phyloP scores from a whole-genome alignment of 92 coral and sea anemone genomes.

The Phenganax stokvisi region DNA sequence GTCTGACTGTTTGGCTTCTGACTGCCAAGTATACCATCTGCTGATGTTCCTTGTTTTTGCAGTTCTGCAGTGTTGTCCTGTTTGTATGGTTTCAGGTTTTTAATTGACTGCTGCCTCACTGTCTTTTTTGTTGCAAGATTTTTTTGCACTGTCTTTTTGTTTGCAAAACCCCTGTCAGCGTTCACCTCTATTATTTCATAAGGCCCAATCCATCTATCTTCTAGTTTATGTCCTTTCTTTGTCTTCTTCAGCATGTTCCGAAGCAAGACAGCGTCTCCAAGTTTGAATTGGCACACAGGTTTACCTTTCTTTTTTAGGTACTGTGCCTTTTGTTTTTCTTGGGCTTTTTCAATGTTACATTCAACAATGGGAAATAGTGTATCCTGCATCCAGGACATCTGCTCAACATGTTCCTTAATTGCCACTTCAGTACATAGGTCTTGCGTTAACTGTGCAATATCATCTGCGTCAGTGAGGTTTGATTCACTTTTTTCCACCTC shows the following conservation, averaged over 20 bases:
- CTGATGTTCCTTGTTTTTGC: background rate
- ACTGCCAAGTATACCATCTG: background rate
- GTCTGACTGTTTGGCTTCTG: background rate
- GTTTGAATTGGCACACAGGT: constrained; percentile 26
- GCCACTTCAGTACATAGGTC: constrained; percentile 22
- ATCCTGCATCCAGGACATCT: constrained; percentile 29
- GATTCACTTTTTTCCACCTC: constrained; percentile 45
- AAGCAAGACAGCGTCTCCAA: constrained; percentile 42
- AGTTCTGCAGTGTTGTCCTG: background rate
- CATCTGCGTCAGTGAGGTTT: constrained; percentile 8
- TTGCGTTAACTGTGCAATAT: constrained; percentile 14
- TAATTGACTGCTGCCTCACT: background rate
- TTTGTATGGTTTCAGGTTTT: constrained; percentile 5
- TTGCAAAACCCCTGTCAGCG: constrained; percentile 29
- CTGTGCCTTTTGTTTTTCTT: constrained; percentile 53
- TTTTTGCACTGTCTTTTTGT: too few species aligned
- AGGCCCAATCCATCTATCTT: constrained; percentile 27
- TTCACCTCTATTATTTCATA: background rate
- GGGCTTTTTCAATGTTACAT: constrained; percentile 49
- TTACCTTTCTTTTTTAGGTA: constrained; percentile 45
- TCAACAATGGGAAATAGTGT: constrained; percentile 40
- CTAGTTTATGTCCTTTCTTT: constrained; percentile 44
- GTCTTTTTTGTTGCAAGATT: constrained; percentile 26
- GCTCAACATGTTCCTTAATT: constrained; percentile 26
- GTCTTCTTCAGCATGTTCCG: constrained; percentile 29